Percentiles rank a stretch among this genome's conserved stretches.
phyloP scores from a whole-genome alignment of 2,888 invertebrate species.

The Pardosa pseudoannulata region DNA sequence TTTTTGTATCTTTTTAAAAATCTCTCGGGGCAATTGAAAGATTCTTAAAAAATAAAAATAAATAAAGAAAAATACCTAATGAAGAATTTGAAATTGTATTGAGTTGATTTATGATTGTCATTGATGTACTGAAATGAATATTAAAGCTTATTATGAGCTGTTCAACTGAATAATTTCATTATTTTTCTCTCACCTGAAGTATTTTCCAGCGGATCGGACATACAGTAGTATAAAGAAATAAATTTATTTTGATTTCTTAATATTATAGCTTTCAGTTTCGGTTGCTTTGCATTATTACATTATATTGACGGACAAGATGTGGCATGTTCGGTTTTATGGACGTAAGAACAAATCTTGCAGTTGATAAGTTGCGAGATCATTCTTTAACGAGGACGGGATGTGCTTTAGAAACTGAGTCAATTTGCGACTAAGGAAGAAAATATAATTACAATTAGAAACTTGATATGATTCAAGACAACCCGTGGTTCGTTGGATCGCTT shows the following conservation, averaged over 20 bases:
- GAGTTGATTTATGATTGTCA: not conserved
- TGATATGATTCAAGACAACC: conserved; percentile 45
- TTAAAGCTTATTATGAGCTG: not conserved
- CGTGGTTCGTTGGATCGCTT: conserved; percentile 44
- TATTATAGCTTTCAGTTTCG: not conserved
- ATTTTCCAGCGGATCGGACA: not conserved
- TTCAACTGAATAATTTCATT: no score
- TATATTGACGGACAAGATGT: conserved; percentile 21
- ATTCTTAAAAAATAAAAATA: no score
- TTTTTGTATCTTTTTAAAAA: no score
- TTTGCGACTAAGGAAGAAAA: conserved; percentile 30
- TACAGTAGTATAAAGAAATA: not conserved
- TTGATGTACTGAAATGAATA: not conserved
- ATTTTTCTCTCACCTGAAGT: no score
- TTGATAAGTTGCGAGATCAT: conserved; percentile 17
- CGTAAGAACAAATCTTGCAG: conserved; percentile 44
- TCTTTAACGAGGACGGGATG: conserved; percentile 49
- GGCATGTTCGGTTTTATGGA: conserved; percentile 31
- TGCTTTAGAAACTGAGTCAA: conserved; percentile 6
- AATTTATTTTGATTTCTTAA: not conserved
- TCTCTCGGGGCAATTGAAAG: no score
- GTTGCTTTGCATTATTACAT: not conserved
- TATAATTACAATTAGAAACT: not conserved
- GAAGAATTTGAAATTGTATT: not conserved
- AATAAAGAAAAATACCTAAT: not conserved